Evolutionary conservation across 2,797 vertebrate genomes (phyloP).

Genomic region (Siniperca obscura): DNA sequence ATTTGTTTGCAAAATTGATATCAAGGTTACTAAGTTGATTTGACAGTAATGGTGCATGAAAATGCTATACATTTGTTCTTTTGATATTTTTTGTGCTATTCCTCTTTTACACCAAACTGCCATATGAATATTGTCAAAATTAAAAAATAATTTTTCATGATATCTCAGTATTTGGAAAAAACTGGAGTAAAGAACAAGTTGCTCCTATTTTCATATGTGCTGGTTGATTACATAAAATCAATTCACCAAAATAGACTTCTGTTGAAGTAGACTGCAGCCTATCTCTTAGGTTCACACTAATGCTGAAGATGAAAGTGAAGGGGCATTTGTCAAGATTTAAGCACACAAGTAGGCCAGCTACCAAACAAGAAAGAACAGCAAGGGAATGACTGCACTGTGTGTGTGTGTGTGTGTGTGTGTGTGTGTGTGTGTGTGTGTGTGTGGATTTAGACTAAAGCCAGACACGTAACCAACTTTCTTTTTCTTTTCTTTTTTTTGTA

Average conservation of each 20-base stretch:
- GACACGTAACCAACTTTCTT: not conserved
- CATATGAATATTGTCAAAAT: not conserved
- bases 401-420: slow-evolving; percentile 6
- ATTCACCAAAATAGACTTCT: not conserved
- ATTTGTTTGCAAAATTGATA: not conserved
- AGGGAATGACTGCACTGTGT: not conserved
- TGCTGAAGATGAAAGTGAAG: slow-evolving; percentile 30
- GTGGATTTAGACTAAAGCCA: slow-evolving; percentile 8
- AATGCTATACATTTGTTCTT: not conserved
- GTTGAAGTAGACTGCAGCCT: slow-evolving; percentile 14
- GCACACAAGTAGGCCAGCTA: slow-evolving; percentile 24
- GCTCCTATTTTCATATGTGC: not conserved
- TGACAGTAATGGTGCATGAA: not conserved
- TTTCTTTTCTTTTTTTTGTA: not conserved
- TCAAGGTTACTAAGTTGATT: not conserved
- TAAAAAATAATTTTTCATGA: not conserved
- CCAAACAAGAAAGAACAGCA: not conserved
- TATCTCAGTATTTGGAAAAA: not conserved
- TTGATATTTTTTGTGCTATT: not conserved
- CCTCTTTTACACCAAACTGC: not conserved
- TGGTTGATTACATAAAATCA: slow-evolving; percentile 22
- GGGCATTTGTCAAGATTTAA: slow-evolving; percentile 34
- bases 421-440: not conserved
- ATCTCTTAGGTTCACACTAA: not conserved
- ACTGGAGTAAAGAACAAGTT: not conserved